Conservation (phyloP, 2,888 invertebrate species). For the Dioctria rufipes region DNA sequence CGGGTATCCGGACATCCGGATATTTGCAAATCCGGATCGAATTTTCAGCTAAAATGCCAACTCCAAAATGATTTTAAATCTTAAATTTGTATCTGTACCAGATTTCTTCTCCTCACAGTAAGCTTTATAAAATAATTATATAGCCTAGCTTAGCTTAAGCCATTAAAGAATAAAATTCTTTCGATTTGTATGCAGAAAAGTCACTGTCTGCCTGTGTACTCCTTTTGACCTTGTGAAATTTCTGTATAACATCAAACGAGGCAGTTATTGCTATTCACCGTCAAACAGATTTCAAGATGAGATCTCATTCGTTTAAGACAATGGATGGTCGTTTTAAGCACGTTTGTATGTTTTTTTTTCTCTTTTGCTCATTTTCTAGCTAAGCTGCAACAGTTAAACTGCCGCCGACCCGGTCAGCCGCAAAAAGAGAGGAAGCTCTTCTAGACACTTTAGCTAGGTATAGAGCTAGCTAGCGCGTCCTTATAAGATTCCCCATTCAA, state of each 20-base stretch:
- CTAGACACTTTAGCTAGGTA: constrained; percentile 27
- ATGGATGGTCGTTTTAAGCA: too few relatives aligned
- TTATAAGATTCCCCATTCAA: constrained; percentile 37
- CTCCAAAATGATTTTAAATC: too few relatives aligned
- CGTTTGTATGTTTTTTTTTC: neutral
- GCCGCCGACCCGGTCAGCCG: constrained; percentile 1
- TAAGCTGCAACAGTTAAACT: neutral
- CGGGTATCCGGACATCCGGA: too few relatives aligned
- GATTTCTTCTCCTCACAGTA: too few relatives aligned
- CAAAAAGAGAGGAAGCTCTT: constrained; percentile 21
- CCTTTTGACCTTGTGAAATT: neutral
- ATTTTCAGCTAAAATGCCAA: too few relatives aligned
- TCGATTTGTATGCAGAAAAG: too few relatives aligned
- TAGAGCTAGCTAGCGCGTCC: too few relatives aligned
- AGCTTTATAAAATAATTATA: too few relatives aligned
- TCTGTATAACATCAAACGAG: neutral
- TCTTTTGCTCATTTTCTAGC: neutral
- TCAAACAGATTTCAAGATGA: constrained; percentile 37
- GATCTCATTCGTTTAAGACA: constrained; percentile 47
- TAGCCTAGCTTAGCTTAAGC: too few relatives aligned
- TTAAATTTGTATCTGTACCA: too few relatives aligned
- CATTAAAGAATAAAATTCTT: neutral
- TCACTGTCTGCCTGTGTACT: neutral
- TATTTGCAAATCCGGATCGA: too few relatives aligned
- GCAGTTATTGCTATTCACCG: constrained; percentile 23